phyloP scores from a whole-genome alignment of 2,888 invertebrate species.

The Pseudolycoriella hygida region DNA sequence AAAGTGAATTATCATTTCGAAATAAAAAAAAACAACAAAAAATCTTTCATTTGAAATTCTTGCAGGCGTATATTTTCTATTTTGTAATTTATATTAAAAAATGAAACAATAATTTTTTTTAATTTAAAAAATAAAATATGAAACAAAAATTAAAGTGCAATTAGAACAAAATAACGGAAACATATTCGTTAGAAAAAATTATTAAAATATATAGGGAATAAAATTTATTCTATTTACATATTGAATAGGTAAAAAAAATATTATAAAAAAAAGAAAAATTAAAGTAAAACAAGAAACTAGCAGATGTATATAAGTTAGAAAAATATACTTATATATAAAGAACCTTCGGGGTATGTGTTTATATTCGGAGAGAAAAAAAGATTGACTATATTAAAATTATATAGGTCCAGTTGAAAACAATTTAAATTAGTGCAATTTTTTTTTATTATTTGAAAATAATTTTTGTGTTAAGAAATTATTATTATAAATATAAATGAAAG shows the following conservation, averaged over 20 bases:
- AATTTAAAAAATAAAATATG: constrained; percentile 12
- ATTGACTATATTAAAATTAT: constrained; percentile 30
- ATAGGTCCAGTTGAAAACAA: constrained; percentile 6
- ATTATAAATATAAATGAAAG: too few relatives aligned
- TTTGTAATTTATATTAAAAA: constrained; percentile 12
- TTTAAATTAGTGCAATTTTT: constrained; percentile 6
- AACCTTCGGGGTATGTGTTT: constrained; percentile 33
- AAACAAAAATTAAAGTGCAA: constrained; percentile 34
- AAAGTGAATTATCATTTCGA: too few relatives aligned
- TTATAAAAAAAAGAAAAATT: constrained; percentile 18
- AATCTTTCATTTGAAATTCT: constrained; percentile 13
- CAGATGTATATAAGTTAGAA: constrained; percentile 6
- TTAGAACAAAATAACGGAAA: constrained; percentile 35
- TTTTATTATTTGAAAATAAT: constrained; percentile 9
- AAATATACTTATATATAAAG: constrained; percentile 2
- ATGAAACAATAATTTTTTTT: constrained; percentile 8
- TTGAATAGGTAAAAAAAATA: constrained; percentile 32
- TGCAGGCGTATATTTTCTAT: constrained; percentile 17
- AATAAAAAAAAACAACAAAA: constrained; percentile 8
- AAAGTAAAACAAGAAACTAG: constrained; percentile 17
- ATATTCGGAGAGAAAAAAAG: constrained; percentile 42
- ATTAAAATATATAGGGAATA: constrained; percentile 14
- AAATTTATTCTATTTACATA: constrained; percentile 36
- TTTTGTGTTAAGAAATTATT: too few relatives aligned
- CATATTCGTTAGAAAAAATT: constrained; percentile 23